Conservation (phyloP, 37 sponge, comb jelly and placozoan genomes). For the Beroe ovata region DNA sequence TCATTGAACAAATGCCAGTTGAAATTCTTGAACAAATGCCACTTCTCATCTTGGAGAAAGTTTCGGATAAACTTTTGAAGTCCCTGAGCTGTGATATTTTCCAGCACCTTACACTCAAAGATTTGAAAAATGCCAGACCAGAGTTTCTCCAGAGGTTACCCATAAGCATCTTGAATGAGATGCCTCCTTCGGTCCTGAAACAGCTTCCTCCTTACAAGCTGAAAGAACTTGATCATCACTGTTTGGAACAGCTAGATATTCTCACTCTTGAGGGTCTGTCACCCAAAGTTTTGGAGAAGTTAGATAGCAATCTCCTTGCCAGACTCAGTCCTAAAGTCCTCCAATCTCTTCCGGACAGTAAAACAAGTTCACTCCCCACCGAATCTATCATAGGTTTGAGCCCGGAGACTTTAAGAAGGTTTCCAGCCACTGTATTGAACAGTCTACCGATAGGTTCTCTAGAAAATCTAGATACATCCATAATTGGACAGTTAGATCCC, state of each 20-base stretch:
- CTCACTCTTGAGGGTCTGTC: conserved; percentile 7
- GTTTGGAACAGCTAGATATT: conserved; percentile 45
- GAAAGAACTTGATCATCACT: not conserved
- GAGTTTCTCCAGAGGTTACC: conserved; percentile 6
- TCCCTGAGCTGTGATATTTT: not conserved
- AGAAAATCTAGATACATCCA: conserved; percentile 1
- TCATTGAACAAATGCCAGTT: conserved; percentile 30
- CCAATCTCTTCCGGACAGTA: not conserved
- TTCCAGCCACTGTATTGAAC: not conserved
- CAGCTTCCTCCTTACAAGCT: conserved; percentile 13
- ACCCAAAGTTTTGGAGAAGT: conserved; percentile 2
- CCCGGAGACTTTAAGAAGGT: not conserved
- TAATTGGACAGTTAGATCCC: conserved; percentile 10
- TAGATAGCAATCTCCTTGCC: not conserved
- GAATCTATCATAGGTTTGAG: not conserved
- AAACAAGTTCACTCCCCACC: not conserved
- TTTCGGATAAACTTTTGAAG: not conserved
- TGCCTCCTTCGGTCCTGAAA: conserved; percentile 36
- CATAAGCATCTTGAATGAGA: conserved; percentile 6
- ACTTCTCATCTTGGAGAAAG: conserved; percentile 1
- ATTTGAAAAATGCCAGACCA: not conserved
- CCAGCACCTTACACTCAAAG: conserved; percentile 5
- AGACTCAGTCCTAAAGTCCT: conserved; percentile 33
- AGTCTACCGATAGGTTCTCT: not conserved
- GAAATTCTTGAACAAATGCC: conserved; percentile 42